Conservation (phyloP, 2,888 invertebrate species). For the Himalopsyche japonica region DNA sequence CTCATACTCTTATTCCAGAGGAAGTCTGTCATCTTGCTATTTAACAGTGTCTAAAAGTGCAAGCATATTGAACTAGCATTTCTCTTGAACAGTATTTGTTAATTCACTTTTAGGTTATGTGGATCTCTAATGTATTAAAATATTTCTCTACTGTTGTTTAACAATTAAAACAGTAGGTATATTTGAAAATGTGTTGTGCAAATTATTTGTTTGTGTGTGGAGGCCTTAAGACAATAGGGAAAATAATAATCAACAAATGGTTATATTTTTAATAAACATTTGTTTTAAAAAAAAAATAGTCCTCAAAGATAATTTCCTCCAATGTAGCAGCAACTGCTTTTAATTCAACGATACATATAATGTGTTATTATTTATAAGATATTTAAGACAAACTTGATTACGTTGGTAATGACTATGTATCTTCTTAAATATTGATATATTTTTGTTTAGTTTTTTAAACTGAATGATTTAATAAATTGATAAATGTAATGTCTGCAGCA, state of each 20-base stretch:
- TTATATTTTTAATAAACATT: not conserved
- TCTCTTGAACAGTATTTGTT: too few species aligned
- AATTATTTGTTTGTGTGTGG: not conserved
- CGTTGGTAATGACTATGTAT: not conserved
- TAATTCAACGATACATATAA: not conserved
- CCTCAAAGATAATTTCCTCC: not conserved
- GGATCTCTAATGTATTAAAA: too few species aligned
- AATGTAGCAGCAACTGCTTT: not conserved
- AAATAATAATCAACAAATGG: not conserved
- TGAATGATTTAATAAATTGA: not conserved
- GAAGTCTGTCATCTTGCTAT: too few species aligned
- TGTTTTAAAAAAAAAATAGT: not conserved
- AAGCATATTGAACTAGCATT: too few species aligned
- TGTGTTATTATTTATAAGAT: not conserved
- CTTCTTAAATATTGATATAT: not conserved
- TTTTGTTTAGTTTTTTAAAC: not conserved
- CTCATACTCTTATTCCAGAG: too few species aligned
- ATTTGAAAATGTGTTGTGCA: not conserved
- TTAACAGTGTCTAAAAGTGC: too few species aligned
- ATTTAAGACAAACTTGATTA: not conserved
- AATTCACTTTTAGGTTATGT: too few species aligned
- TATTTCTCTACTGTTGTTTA: too few species aligned
- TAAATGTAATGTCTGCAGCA: not conserved
- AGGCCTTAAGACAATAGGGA: not conserved
- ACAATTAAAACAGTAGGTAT: too few species aligned